Percentiles rank a stretch among this genome's conserved stretches.
phyloP scores from a whole-genome alignment of 1,140 invertebrate genomes.

The Bombyx mori region DNA sequence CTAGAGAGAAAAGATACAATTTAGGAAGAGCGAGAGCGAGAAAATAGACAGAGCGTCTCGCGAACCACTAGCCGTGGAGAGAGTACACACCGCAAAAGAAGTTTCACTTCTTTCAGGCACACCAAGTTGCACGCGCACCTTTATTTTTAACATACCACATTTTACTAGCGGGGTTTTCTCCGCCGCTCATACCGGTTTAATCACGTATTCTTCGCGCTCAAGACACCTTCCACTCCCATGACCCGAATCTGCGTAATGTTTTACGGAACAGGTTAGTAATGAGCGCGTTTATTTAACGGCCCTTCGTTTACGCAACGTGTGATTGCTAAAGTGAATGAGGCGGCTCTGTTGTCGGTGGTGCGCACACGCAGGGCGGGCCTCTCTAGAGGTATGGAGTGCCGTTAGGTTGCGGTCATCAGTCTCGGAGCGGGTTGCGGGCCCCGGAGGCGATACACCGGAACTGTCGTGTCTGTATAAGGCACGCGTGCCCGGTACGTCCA shows the following conservation, averaged over 20 bases:
- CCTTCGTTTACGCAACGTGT: conserved; percentile 28
- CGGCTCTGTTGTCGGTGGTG: conserved; percentile 26
- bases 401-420: conserved; percentile 60
- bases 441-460: conserved; percentile 49
- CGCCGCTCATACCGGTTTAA: no score
- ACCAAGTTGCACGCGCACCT: no score
- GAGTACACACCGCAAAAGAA: no score
- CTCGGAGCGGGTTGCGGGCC: conserved; percentile 44
- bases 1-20: no score
- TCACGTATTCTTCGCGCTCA: conserved; percentile 3
- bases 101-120: no score
- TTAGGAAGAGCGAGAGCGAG: no score
- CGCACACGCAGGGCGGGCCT: conserved; percentile 19
- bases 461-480: conserved; percentile 42
- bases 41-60: no score
- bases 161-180: no score
- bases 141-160: no score
- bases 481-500: conserved; percentile 20
- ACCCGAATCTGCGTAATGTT: conserved; percentile 24
- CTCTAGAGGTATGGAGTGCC: conserved; percentile 39
- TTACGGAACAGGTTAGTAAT: conserved; percentile 25
- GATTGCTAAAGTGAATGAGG: conserved; percentile 37
- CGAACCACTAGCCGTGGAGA: no score
- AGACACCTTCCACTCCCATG: conserved; percentile 15
- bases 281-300: conserved; percentile 33